phyloP scores from a whole-genome alignment of 2,113 vertebrate species.

The Tragelaphus scriptus region DNA sequence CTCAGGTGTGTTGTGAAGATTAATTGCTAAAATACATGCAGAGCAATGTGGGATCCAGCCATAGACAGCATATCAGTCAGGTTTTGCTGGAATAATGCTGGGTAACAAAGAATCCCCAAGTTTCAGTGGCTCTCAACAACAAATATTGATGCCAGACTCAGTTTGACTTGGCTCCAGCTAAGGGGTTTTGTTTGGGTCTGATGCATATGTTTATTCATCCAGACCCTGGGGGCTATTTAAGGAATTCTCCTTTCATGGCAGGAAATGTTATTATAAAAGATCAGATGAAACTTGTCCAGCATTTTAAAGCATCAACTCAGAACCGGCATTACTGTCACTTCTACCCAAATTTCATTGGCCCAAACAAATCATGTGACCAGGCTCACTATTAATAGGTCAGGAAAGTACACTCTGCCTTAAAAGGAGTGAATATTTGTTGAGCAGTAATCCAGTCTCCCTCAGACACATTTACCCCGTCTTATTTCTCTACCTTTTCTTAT shows the following conservation, averaged over 20 bases:
- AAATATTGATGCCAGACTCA: not conserved
- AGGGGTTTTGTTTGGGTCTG: not conserved
- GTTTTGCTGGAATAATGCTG: not conserved
- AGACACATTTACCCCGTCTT: not conserved
- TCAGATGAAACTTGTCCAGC: not conserved
- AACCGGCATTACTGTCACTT: not conserved
- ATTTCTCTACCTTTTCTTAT: not conserved
- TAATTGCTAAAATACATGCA: not conserved
- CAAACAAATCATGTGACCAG: not conserved
- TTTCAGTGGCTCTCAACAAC: not conserved
- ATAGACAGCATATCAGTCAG: not conserved
- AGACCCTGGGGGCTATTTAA: not conserved
- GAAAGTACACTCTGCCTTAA: not conserved
- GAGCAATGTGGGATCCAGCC: not conserved
- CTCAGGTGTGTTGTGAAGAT: not conserved
- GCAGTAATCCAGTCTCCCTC: rapidly evolving
- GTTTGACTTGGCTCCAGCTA: not conserved
- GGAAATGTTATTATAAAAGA: not conserved
- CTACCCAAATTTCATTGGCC: not conserved
- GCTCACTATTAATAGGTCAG: not conserved
- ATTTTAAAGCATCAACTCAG: not conserved
- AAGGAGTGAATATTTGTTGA: not conserved
- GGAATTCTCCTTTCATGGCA: not conserved
- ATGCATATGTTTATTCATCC: not conserved
- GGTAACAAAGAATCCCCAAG: not conserved